Evolutionary conservation across 2,113 vertebrate species (phyloP).

Genomic region (Notothenia rossii): DNA sequence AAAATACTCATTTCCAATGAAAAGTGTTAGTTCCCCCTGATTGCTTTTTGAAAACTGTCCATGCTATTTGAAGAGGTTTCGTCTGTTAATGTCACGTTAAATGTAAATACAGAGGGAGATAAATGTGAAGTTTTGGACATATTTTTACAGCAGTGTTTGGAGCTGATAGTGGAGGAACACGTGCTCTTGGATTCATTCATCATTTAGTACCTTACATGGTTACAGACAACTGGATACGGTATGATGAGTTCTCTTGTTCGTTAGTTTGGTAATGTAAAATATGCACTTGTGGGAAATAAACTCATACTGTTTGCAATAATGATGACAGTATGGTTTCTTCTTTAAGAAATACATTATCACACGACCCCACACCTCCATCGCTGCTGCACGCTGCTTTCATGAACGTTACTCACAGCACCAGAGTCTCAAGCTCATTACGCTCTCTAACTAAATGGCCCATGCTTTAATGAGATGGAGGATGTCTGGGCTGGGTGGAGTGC

Average conservation of each 20-base stretch:
- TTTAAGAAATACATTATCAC: constrained; percentile 12
- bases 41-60: neutral
- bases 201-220: constrained; percentile 69
- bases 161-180: constrained; percentile 36
- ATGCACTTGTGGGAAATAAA: neutral
- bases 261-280: neutral
- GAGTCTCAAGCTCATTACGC: constrained; percentile 88
- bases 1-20: neutral
- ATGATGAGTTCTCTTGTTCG: constrained; percentile 8
- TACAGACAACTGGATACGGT: constrained; percentile 59
- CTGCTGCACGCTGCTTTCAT: constrained; percentile 38
- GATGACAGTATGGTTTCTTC: neutral
- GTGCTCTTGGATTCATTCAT: constrained; percentile 73
- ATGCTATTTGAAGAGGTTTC: neutral
- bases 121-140: neutral
- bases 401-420: constrained; percentile 40
- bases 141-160: neutral
- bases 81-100: neutral
- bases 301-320: neutral
- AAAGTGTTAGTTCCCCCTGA: neutral
- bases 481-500: constrained; percentile 81
- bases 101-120: neutral
- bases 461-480: constrained; percentile 92
- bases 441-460: constrained; percentile 86
- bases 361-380: neutral